These are phyloP conservation scores for Philereme vetulata DNA, from an alignment of 2,888 invertebrate species.

Conservation along the genomic window DNA sequence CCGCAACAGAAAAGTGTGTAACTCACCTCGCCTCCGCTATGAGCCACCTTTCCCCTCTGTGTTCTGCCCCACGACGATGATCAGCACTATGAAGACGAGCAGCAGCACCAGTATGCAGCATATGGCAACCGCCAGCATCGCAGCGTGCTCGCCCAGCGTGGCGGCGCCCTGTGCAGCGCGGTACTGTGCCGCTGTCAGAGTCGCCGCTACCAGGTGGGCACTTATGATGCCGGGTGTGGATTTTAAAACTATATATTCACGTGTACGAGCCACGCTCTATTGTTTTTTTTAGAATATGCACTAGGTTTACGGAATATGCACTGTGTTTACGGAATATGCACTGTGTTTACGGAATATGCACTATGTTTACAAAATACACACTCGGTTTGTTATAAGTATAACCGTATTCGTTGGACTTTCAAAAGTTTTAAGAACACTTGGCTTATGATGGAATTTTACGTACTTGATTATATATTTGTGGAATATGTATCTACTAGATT, in stretches of 20 bases:
- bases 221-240: conserved; percentile 50
- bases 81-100: conserved; percentile 92
- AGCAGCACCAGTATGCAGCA: conserved; percentile 92
- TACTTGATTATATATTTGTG: too few relatives aligned
- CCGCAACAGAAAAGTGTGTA: neutral
- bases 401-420: too few relatives aligned
- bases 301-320: neutral
- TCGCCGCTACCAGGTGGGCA: conserved; percentile 62
- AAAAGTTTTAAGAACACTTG: too few relatives aligned
- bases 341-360: neutral
- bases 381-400: too few relatives aligned
- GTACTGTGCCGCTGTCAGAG: conserved; percentile 62
- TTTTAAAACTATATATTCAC: neutral
- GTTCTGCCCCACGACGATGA: conserved; percentile 91
- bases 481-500: too few relatives aligned
- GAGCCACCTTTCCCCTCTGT: conserved; percentile 86
- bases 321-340: neutral
- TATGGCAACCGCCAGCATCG: conserved; percentile 92
- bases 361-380: neutral
- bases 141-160: conserved; percentile 83
- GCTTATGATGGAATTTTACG: too few relatives aligned
- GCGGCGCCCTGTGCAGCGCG: conserved; percentile 66
- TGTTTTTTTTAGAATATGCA: neutral
- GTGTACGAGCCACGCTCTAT: neutral
- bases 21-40: conserved; percentile 73